These are phyloP conservation scores for Drosophila multiciliata DNA, from an alignment of 2,888 invertebrate genomes.

Conservation along the genomic window DNA sequence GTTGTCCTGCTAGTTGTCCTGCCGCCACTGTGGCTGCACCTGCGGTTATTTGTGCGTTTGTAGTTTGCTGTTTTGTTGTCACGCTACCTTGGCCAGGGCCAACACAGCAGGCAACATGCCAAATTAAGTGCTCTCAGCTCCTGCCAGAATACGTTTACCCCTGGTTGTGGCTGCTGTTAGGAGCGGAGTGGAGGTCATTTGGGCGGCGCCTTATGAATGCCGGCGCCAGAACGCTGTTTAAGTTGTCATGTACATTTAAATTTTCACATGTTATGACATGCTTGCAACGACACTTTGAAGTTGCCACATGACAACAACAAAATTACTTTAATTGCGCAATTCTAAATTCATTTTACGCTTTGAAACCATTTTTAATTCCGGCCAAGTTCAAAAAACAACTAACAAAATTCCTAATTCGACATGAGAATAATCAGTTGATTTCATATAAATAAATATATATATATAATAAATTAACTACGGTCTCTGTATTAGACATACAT, in stretches of 20 bases:
- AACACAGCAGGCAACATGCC: conserved; percentile 66
- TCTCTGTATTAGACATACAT: no score
- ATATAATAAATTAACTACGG: no score
- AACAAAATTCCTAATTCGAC: neutral
- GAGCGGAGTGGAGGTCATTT: neutral
- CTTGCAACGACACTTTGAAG: conserved; percentile 61
- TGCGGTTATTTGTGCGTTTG: conserved; percentile 46
- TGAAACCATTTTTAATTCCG: neutral
- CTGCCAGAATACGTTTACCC: conserved; percentile 13
- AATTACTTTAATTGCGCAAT: conserved; percentile 4
- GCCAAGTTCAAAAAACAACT: neutral
- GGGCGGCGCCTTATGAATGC: conserved; percentile 25
- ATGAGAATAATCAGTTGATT: no score
- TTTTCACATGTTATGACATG: conserved; percentile 76
- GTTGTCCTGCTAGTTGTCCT: conserved; percentile 52
- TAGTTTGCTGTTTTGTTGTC: conserved; percentile 36
- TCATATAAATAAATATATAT: no score
- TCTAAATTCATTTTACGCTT: neutral
- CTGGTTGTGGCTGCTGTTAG: neutral
- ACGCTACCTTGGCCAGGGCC: conserved; percentile 56
- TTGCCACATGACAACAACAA: conserved; percentile 15
- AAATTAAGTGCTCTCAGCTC: conserved; percentile 69
- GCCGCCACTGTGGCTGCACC: conserved; percentile 71
- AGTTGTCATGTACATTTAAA: conserved; percentile 78
- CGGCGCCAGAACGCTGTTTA: conserved; percentile 61